These are phyloP conservation scores for Calcarius lapponicus DNA, from an alignment of 2,797 vertebrate genomes.

Conservation along the genomic window DNA sequence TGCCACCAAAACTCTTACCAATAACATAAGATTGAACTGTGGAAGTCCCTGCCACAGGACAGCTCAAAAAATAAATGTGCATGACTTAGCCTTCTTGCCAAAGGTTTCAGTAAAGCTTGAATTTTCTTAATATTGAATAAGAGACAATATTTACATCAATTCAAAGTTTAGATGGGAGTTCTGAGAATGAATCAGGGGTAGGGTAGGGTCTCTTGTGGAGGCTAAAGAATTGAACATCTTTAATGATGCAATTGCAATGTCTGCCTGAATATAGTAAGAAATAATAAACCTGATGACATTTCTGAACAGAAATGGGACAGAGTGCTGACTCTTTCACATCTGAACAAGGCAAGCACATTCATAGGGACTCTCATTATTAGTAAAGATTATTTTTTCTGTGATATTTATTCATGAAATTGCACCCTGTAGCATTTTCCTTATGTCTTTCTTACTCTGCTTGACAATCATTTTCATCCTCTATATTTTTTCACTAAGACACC, in stretches of 20 bases:
- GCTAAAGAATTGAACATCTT: not conserved
- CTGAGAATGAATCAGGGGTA: not conserved
- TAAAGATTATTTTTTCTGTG: not conserved
- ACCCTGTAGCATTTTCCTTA: not conserved
- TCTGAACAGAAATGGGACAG: not conserved
- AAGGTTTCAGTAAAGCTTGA: not conserved
- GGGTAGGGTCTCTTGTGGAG: not conserved
- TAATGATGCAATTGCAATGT: not conserved
- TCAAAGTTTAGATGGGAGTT: not conserved
- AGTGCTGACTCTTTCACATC: not conserved
- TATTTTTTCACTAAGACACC: not conserved
- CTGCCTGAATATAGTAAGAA: not conserved
- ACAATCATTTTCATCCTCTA: not conserved
- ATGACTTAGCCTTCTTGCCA: not conserved
- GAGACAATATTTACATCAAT: not conserved
- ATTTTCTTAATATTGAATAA: not conserved
- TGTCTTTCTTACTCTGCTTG: not conserved
- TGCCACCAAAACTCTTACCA: no score
- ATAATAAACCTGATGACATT: not conserved
- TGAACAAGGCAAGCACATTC: not conserved
- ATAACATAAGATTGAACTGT: rapidly evolving
- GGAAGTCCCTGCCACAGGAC: not conserved
- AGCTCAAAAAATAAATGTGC: not conserved
- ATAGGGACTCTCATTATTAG: not conserved
- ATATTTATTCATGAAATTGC: not conserved